Conservation (phyloP, 2,113 vertebrate species). For the Sturnira hondurensis region DNA sequence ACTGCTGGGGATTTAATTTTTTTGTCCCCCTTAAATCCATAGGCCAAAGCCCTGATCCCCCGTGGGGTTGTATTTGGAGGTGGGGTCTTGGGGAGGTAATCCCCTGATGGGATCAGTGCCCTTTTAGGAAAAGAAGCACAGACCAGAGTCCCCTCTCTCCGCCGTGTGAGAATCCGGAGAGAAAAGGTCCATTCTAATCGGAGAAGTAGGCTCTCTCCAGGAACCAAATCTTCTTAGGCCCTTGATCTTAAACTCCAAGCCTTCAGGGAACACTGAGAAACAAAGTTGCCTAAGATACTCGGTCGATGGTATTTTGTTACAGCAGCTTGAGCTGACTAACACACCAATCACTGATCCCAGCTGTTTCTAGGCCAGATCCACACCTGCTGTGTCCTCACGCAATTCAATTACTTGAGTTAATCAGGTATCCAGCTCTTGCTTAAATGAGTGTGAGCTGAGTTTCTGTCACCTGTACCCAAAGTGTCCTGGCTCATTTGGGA, state of each 20-base stretch:
- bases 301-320: neutral
- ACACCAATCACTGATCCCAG: neutral
- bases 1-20: neutral
- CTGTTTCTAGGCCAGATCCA: neutral
- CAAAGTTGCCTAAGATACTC: neutral
- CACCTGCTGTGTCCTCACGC: neutral
- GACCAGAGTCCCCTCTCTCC: no score
- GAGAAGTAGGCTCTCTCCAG: neutral
- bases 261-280: neutral
- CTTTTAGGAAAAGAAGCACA: neutral
- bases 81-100: neutral
- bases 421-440: neutral
- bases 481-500: neutral
- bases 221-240: neutral
- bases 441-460: neutral
- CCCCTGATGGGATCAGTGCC: neutral
- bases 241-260: neutral
- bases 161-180: neutral
- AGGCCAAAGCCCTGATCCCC: neutral
- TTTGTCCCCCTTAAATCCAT: neutral
- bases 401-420: neutral
- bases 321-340: neutral
- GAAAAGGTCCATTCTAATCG: neutral
- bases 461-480: neutral
- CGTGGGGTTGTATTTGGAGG: neutral